These are phyloP conservation scores for Littorina saxatilis DNA, from an alignment of 1,140 invertebrate genomes.

Conservation along the genomic window DNA sequence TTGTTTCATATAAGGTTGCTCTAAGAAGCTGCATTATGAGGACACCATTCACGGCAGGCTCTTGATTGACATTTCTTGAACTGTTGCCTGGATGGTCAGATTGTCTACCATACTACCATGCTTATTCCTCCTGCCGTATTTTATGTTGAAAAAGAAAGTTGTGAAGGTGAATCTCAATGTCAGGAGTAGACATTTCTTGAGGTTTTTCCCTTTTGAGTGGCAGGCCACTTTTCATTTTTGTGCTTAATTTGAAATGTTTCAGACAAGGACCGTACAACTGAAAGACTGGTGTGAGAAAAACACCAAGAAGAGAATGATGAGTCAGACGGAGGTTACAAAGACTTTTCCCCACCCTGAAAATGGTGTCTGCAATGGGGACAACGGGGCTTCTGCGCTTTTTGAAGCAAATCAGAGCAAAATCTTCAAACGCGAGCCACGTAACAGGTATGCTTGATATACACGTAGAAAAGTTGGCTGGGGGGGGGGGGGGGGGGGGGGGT, in stretches of 20 bases:
- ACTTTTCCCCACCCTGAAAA: background rate
- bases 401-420: background rate
- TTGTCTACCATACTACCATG: too few relatives aligned
- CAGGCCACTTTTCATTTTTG: background rate
- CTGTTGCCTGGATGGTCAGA: too few relatives aligned
- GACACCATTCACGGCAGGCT: too few relatives aligned
- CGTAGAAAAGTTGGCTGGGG: too few relatives aligned
- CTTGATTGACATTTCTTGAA: too few relatives aligned
- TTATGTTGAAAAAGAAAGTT: too few relatives aligned
- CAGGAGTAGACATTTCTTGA: background rate
- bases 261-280: conserved; percentile 14
- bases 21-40: too few relatives aligned
- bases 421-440: conserved; percentile 39
- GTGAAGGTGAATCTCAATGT: too few relatives aligned
- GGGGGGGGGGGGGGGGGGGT: background rate
- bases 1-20: too few relatives aligned
- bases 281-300: background rate
- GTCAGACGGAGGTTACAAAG: conserved; percentile 12
- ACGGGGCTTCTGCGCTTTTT: background rate
- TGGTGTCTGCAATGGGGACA: conserved; percentile 15
- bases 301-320: conserved; percentile 5
- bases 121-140: too few relatives aligned
- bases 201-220: background rate
- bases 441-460: too few relatives aligned
- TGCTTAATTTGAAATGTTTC: background rate